These are phyloP conservation scores for Drosophila vallismaia DNA, from an alignment of 2,888 invertebrate species.

Conservation along the genomic window DNA sequence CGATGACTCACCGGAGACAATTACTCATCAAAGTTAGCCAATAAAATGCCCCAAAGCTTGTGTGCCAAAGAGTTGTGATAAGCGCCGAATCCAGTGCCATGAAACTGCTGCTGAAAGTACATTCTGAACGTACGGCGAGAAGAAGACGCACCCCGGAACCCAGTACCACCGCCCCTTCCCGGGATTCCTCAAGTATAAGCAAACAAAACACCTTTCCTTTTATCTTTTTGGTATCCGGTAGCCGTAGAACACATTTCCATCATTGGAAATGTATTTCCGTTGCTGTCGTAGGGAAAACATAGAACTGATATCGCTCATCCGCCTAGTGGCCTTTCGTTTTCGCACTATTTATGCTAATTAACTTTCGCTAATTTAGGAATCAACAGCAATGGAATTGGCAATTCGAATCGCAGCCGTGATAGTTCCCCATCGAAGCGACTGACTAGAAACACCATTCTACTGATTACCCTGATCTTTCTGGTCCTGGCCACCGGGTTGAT, in stretches of 20 bases:
- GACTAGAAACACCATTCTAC: slow-evolving; percentile 73
- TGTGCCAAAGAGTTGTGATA: slow-evolving; percentile 22
- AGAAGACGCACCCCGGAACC: slow-evolving; percentile 71
- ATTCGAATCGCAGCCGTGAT: slow-evolving; percentile 12
- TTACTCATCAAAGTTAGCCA: slow-evolving; percentile 24
- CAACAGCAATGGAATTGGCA: slow-evolving; percentile 45
- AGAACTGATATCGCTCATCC: not conserved
- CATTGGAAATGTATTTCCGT: no score
- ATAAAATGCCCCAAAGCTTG: slow-evolving; percentile 19
- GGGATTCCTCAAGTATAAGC: slow-evolving; percentile 41
- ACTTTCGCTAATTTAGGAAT: slow-evolving; percentile 48
- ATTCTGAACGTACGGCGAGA: slow-evolving; percentile 80
- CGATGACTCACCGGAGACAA: slow-evolving; percentile 26
- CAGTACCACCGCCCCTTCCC: slow-evolving; percentile 29
- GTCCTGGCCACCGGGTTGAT: slow-evolving; percentile 71
- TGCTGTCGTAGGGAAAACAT: not conserved
- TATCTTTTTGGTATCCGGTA: not conserved
- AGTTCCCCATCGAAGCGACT: slow-evolving; percentile 51
- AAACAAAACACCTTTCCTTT: not conserved
- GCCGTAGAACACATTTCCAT: not conserved
- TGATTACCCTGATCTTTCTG: slow-evolving; percentile 70
- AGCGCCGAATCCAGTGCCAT: slow-evolving; percentile 51
- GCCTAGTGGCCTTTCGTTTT: not conserved
- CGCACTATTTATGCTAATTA: slow-evolving; percentile 12
- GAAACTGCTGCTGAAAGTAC: slow-evolving; percentile 83